A percentile compares a stretch with the other conserved stretches of the same genome.
These are phyloP conservation scores for Argyrosomus japonicus DNA, from an alignment of 2,113 vertebrate genomes.

Conservation along the genomic window DNA sequence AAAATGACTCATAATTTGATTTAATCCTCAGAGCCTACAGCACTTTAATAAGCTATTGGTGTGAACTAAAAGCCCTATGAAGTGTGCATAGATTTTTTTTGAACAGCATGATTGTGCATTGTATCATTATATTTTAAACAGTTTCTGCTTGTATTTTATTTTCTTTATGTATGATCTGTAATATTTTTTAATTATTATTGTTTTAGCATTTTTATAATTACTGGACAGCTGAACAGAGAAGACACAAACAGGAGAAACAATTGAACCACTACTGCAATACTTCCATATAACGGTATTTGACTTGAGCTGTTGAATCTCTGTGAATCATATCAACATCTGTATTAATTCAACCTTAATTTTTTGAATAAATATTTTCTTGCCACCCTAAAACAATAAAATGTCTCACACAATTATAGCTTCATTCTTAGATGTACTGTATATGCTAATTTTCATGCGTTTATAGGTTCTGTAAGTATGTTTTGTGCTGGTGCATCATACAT, in stretches of 20 bases:
- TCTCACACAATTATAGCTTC: not conserved
- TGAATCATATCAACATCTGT: not conserved
- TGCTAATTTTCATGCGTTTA: not conserved
- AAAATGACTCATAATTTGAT: conserved; percentile 37
- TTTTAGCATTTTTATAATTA: not conserved
- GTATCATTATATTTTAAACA: not conserved
- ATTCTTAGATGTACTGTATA: not conserved
- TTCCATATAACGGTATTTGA: no score
- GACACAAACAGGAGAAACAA: not conserved
- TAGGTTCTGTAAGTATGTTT: not conserved
- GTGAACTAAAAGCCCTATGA: conserved; percentile 20
- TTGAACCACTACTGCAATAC: no score
- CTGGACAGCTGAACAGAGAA: not conserved
- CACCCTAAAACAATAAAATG: no score
- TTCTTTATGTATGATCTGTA: not conserved
- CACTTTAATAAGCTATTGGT: conserved; percentile 19
- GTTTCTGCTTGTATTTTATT: not conserved
- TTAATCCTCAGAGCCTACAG: conserved; percentile 14
- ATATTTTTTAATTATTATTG: not conserved
- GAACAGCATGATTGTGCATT: not conserved
- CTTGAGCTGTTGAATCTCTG: no score
- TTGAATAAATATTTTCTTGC: no score
- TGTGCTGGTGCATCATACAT: not conserved
- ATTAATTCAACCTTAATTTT: no score
- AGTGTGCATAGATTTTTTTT: not conserved